Evolutionary conservation across 2,797 vertebrate species (phyloP).

Genomic region (Phylloscopus collybita): DNA sequence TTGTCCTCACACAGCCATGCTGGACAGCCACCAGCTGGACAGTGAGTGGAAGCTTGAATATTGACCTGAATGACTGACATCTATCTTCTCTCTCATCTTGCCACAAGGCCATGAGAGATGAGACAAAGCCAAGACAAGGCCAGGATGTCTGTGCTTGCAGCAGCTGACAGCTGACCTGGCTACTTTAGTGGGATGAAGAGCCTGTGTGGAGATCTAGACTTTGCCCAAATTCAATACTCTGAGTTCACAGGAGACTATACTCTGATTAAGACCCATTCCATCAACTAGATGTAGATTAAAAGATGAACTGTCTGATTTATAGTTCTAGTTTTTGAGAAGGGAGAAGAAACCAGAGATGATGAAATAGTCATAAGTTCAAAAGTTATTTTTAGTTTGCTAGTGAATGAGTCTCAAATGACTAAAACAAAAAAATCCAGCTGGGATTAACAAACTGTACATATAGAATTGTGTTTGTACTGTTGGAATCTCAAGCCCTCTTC

Average conservation of each 20-base stretch:
- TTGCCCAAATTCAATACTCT: neutral
- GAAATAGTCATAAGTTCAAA: slow-evolving; percentile 29
- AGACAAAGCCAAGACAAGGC: neutral
- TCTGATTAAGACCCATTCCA: neutral
- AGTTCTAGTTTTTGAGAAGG: neutral
- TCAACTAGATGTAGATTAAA: neutral
- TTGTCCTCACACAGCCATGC: neutral
- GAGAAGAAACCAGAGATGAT: slow-evolving; percentile 39
- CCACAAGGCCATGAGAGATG: neutral
- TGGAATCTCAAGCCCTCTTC: neutral
- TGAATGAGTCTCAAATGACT: slow-evolving; percentile 28
- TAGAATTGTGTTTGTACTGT: neutral
- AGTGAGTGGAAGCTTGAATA: neutral
- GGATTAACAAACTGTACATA: neutral
- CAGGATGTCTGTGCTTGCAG: neutral
- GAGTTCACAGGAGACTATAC: neutral
- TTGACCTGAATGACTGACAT: neutral
- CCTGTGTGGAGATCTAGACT: neutral
- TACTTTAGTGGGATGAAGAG: neutral
- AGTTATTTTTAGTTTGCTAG: slow-evolving; percentile 52
- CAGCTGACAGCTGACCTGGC: neutral
- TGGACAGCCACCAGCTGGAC: neutral
- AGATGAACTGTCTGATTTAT: neutral
- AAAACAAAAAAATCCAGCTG: neutral
- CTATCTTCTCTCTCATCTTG: neutral